These are phyloP conservation scores for Cotesia glomerata DNA, from an alignment of 1,140 invertebrate genomes.

Conservation along the genomic window DNA sequence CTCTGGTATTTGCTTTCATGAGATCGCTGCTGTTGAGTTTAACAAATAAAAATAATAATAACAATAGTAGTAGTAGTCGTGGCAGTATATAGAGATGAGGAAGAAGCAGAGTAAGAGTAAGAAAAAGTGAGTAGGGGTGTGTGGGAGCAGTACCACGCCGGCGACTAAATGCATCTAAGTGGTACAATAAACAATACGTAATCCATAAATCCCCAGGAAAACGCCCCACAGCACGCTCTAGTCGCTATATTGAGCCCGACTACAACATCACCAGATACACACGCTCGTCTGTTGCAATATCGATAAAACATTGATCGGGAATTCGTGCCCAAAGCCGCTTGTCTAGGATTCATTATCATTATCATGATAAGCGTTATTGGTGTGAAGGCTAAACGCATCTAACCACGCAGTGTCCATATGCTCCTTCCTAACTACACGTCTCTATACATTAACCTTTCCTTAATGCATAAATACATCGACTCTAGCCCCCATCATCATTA, in stretches of 20 bases:
- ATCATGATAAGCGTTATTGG: constrained; percentile 31
- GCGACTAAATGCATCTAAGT: constrained; percentile 30
- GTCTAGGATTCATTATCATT: constrained; percentile 46
- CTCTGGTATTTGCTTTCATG: constrained; percentile 5
- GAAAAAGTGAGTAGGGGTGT: not conserved
- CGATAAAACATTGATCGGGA: constrained; percentile 56
- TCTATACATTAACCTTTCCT: not conserved
- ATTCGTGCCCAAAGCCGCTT: constrained; percentile 48
- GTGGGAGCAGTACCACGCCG: constrained; percentile 20
- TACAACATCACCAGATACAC: constrained; percentile 15
- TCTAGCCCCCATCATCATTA: too few relatives aligned
- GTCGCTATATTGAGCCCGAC: not conserved
- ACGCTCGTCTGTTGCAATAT: constrained; percentile 49
- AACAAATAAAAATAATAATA: constrained; percentile 12
- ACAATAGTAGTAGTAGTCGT: too few relatives aligned
- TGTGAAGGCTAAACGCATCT: not conserved
- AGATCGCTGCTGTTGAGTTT: not conserved
- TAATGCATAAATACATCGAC: too few relatives aligned
- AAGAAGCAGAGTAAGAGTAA: not conserved
- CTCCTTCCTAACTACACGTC: not conserved
- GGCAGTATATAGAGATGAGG: too few relatives aligned
- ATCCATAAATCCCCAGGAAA: constrained; percentile 51
- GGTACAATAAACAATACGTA: constrained; percentile 50
- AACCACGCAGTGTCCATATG: not conserved
- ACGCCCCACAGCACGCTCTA: constrained; percentile 49